Base-by-base conservation (phyloP, 1,140 invertebrate genomes). In the Listronotus oregonensis region DNA sequence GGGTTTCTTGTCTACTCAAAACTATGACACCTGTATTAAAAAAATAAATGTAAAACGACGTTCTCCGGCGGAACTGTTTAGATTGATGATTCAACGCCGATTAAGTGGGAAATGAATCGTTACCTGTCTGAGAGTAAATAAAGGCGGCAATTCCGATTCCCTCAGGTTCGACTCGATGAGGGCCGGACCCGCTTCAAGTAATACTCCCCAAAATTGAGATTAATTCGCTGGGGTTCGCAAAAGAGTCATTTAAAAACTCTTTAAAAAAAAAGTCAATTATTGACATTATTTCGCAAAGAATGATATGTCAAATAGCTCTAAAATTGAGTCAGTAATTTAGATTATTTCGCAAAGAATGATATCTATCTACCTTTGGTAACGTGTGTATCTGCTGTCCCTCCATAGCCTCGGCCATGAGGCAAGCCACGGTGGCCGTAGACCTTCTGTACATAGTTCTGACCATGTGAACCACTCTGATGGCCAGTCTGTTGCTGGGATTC, bases 351-450 rank as follows among this genome's bases (percentile, higher is more conserved):
- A 27, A 27, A 27, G 5, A 27, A 27, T 27, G 5, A 27, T 5
- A n/a, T 27, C 21, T 27, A 27, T 27, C 66, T 80, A 94, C 92
- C 85, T 93, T 95, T 3, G 87, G 83, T n/a, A 92, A 87, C 72
- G 92, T 89, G 72, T 95, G 92, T 54, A 92, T 88, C 11, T 87
- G 86, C 65, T 90, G 90, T 7, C 90, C 83, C 73, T 98, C 95
- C 47, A 97, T 83, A 0, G 93, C 93, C 73, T 96, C 93, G 3
- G 94, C 93, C 95, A 98, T 97, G 0, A 98, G 84, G 75, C 93
- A 95, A 44, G 95, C 94, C 47, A 96, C 89, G 10, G 95, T 89
- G 8, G 93, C 92, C n/a, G 90, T 93, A 18, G 89, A 89, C 50
- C 92, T 81, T 52, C 87, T 84, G 69, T 91, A 91, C 78, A 90